phyloP scores from a whole-genome alignment of 2,113 vertebrate genomes.

The Tricholaema leucomelas region DNA sequence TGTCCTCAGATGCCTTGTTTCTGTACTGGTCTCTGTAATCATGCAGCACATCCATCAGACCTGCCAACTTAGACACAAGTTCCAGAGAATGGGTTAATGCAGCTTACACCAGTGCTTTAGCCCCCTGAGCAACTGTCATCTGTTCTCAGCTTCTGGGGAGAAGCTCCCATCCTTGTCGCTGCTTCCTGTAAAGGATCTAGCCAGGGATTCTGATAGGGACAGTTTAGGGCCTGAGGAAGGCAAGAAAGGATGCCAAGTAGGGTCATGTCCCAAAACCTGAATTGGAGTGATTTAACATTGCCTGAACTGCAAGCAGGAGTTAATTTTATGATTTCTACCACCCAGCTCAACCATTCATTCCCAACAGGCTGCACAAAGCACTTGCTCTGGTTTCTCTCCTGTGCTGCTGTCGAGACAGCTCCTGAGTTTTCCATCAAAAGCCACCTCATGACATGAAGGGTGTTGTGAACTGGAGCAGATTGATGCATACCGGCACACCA shows the following conservation, averaged over 20 bases:
- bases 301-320: background rate
- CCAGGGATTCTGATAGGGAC: background rate
- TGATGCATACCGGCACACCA: background rate
- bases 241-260: background rate
- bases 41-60: background rate
- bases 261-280: background rate
- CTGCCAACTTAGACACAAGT: background rate
- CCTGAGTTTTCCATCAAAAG: background rate
- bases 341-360: background rate
- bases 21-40: background rate
- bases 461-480: background rate
- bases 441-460: background rate
- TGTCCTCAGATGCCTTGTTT: constrained; percentile 23
- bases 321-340: background rate
- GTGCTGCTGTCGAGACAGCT: background rate
- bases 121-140: background rate
- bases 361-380: background rate
- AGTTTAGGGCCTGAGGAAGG: background rate
- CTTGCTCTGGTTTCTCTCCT: background rate
- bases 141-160: background rate
- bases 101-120: background rate
- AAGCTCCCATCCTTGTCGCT: background rate
- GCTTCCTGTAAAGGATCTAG: background rate
- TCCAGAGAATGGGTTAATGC: background rate
- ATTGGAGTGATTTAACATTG: background rate